Evolutionary conservation across 37 sponge, comb jelly and placozoan genomes (phyloP), one percentile per base, ranked within the genome.

Genomic region (Oopsacas minuta): DNA sequence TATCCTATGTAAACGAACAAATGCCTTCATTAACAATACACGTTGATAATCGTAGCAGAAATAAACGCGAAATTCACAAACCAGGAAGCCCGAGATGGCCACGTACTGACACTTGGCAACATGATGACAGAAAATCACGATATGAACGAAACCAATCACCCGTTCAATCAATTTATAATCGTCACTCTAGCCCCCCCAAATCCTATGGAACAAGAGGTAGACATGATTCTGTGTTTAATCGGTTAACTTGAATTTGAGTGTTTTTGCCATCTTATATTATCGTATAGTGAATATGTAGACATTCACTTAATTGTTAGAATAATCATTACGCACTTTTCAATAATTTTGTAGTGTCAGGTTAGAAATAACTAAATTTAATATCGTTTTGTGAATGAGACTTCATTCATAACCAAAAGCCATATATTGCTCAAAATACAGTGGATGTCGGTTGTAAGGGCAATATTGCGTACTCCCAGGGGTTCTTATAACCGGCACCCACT

Each of bases 41-140:
- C 30, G 75, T 61, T 25, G 75, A 61, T n/a, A 61, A 61, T 34
- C 20, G 75, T 25, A 34, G 75, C 1, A 61, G 28, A 34, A 61
- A 61, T 12, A 61, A 61, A 61, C 75, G 75, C 75, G 75, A 61
- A 61, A 61, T 61, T 61, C 75, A n/a, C 1, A 25, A 61, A 10
- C 28, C 22, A 61, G 75, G 28, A 25, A 61, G 1, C 30, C 1
- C 75, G 75, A 61, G 22, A 61, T 61, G 75, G 75, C 75, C 20
- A n/a, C 28, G 28, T 61, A 61, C 22, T 34, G 30, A 61, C 75
- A 61, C 32, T n/a, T 61, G 75, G 75, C 75, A 61, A 34, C 75
- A 61, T 61, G 75, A 61, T 61, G 75, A 61, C 75, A 10, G 75
- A 10, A n/a, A 61, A 10, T 34, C 20, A n/a, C 30, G 30, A 7